Evolutionary conservation across 92 coral and sea anemone species (phyloP), one percentile per base, ranked within the genome.

Genomic region (Pocillopora meandrina): DNA sequence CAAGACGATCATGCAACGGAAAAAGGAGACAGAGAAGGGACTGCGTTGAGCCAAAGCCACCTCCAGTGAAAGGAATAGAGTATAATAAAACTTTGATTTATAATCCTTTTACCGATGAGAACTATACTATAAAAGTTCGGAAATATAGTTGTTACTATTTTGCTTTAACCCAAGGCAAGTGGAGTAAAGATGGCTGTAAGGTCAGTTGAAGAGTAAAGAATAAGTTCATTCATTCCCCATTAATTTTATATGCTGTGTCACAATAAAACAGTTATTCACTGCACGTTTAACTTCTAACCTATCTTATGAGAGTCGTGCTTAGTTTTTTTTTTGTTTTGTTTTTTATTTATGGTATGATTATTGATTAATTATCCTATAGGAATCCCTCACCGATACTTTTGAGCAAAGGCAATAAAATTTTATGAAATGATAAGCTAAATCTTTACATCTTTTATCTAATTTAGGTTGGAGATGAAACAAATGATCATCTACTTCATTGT

Each of bases 21-120:
- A 36, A 77, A 5, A 26, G 71, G 10, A 76, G 90, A 55, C 62
- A 67, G 12, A 87, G 76, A 72, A 76, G 90, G 56, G 79, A 84
- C 26, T 81, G 90, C 47, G 90, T 87, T 5, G 87, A 87, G 66
- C 82, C 77, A 9, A 82, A 87, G 52, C 84, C 90, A 10, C 80
- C 75, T 65, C 76, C 90, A 2, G 21, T 67, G 14, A 72, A 81
- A 80, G 52, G 34, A 19, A 42, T 15, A 14, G 12, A 55, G 6
- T 23, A 9, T 59, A 87, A 87, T 31, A 71, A 31, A 64, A 87
- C 77, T 17, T n/a, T 66, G 58, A 52, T 74, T 60, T 86, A 79
- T 65, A 70, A 87, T 49, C 86, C 90, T 33, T 56, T 61, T 9
- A 80, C 77, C 20, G 90, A 87, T 61, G 76, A 65, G 58, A 87